Evolutionary conservation across 1,140 invertebrate genomes (phyloP), one percentile per base, ranked within the genome.

Genomic region (Phymorhynchus buccinoides): DNA sequence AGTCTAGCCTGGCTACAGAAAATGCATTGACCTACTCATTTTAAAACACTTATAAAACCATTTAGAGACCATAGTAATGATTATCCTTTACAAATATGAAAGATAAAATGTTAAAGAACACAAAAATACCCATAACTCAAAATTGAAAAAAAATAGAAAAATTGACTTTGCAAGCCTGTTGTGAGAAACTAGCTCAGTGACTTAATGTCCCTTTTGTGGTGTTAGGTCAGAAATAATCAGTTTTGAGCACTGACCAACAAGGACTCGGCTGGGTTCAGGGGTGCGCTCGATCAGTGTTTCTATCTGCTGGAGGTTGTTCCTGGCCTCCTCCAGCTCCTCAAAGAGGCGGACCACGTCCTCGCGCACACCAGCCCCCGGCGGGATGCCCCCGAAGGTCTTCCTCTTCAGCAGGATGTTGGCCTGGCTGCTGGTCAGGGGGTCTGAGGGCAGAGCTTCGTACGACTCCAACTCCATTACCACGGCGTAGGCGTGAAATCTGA

Each of bases 401-500:
- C 90, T 91, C 84, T 92, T 93, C 79, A 93, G 83, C 22, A 93
- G 87, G 75, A 93, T 89, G 84, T 93, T 92, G n/a, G 93, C 91
- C 35, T 86, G 80, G 75, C 89, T 89, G 71, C 89, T 89, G n/a
- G 89, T 90, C 32, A 85, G 83, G 30, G 88, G 87, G 32, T 91
- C 90, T 32, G 90, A 77, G 14, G 90, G 90, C 14, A 89, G 78
- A 18, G 87, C 83, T 78, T 92, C 92, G 87, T 91, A 93, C 6
- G 90, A 86, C 62, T 93, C 93, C 89, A 93, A 89, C 85, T 93
- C 92, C 91, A 92, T 93, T 14, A 92, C 89, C 37, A 93, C 89
- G 39, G 90, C 92, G 90, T 93, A 94, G 0, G 92, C 92, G 89
- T 94, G 93, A 86, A 93, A 92, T 81, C 92, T 93, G 87, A n/a